A percentile compares a stretch with the other conserved stretches of the same genome.
phyloP scores from a whole-genome alignment of 37 sponge, comb jelly and placozoan genomes.

The Spongilla lacustris region DNA sequence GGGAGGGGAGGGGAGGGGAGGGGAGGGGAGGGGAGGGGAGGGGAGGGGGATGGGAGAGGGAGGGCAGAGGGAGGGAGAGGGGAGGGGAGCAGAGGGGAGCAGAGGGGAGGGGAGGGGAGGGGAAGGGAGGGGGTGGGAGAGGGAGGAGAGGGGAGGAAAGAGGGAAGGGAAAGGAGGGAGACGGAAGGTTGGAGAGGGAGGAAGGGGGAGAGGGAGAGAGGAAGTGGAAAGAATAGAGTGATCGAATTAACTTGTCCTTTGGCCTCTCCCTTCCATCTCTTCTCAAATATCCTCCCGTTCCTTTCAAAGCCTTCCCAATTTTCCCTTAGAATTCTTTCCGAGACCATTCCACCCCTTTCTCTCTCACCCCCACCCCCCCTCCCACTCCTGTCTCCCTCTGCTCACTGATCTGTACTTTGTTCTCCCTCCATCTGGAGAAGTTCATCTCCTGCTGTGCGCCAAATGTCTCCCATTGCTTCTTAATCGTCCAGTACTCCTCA shows the following conservation, averaged over 20 bases:
- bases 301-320: too few relatives aligned
- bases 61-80: not conserved
- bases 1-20: not conserved
- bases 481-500: conserved; percentile 80
- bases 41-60: too few relatives aligned
- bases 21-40: not conserved
- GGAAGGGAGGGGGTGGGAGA: not conserved
- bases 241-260: too few relatives aligned
- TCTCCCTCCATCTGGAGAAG: conserved; percentile 61
- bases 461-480: conserved; percentile 87
- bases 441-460: conserved; percentile 63
- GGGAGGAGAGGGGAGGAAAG: not conserved
- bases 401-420: conserved; percentile 67
- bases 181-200: too few relatives aligned
- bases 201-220: too few relatives aligned
- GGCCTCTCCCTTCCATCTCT: too few relatives aligned
- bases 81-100: too few relatives aligned
- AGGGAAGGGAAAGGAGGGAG: not conserved
- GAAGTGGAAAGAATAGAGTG: too few relatives aligned
- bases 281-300: too few relatives aligned
- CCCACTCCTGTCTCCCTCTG: not conserved
- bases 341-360: too few relatives aligned
- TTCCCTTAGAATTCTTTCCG: too few relatives aligned
- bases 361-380: not conserved
- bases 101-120: not conserved